A percentile compares a stretch with the other conserved stretches of the same genome.
These are phyloP conservation scores for Peromyscus polionotus DNA, from an alignment of 2,113 vertebrate species.

Conservation along the genomic window DNA sequence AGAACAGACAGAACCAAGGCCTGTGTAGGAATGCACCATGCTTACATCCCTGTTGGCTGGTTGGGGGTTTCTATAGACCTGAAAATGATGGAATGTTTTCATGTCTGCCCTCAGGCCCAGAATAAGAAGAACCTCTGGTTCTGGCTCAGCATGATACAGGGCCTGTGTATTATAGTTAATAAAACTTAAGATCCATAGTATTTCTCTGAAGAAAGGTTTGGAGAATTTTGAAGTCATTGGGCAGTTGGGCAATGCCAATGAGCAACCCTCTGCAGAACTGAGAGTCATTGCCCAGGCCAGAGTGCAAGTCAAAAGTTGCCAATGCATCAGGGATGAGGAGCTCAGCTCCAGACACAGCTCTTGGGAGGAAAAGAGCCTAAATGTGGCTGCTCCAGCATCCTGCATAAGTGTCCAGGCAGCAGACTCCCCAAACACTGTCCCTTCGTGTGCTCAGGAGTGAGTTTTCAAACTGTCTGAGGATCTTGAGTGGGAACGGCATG, in stretches of 20 bases:
- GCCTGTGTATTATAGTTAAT: background rate
- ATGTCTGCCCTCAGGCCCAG: background rate
- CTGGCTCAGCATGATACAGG: background rate
- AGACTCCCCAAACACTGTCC: background rate
- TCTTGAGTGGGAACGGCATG: too few relatives aligned
- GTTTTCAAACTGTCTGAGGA: too few relatives aligned
- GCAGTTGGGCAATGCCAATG: background rate
- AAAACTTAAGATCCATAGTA: background rate
- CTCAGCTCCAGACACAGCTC: background rate
- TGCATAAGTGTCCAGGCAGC: background rate
- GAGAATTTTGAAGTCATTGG: background rate
- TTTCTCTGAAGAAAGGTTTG: background rate
- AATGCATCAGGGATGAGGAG: background rate
- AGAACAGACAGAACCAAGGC: background rate
- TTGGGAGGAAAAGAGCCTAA: background rate
- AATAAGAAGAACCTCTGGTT: background rate
- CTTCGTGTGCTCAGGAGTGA: background rate
- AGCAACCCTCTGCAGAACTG: background rate
- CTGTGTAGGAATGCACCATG: background rate
- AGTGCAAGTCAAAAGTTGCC: rapidly evolving
- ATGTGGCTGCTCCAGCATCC: background rate
- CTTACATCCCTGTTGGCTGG: background rate
- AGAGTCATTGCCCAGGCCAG: background rate
- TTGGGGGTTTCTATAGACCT: background rate
- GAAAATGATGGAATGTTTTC: background rate